A percentile compares a stretch with the other conserved stretches of the same genome.
These are phyloP conservation scores for Actinostola sp. DNA, from an alignment of 92 coral and sea anemone species.

Conservation along the genomic window DNA sequence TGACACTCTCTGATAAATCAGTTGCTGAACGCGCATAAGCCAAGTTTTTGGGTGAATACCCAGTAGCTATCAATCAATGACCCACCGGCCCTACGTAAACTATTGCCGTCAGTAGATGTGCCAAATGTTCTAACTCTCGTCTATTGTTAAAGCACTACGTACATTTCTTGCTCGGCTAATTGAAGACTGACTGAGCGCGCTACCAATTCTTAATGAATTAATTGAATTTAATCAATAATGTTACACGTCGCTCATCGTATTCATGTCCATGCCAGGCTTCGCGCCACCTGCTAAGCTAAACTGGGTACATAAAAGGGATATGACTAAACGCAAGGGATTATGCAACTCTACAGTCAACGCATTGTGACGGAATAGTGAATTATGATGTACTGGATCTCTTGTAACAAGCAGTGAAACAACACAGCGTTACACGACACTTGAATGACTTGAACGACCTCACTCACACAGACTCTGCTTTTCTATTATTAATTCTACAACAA, in stretches of 20 bases:
- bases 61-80: neutral
- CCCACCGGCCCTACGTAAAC: neutral
- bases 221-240: no score
- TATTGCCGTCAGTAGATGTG: neutral
- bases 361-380: neutral
- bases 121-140: no score
- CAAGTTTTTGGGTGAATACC: neutral
- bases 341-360: neutral
- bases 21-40: neutral
- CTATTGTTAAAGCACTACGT: no score
- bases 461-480: no score
- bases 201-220: no score
- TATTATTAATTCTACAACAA: no score
- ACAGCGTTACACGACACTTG: slow-evolving; percentile 7
- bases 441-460: slow-evolving; percentile 1
- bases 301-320: slow-evolving; percentile 1
- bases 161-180: no score
- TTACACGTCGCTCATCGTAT: no score
- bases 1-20: neutral
- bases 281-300: slow-evolving; percentile 20
- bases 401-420: neutral
- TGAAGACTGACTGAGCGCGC: no score
- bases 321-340: neutral
- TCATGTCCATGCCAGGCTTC: no score
- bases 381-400: neutral